Evolutionary conservation across 2,113 vertebrate genomes (phyloP).

Genomic region (Eptesicus fuscus): DNA sequence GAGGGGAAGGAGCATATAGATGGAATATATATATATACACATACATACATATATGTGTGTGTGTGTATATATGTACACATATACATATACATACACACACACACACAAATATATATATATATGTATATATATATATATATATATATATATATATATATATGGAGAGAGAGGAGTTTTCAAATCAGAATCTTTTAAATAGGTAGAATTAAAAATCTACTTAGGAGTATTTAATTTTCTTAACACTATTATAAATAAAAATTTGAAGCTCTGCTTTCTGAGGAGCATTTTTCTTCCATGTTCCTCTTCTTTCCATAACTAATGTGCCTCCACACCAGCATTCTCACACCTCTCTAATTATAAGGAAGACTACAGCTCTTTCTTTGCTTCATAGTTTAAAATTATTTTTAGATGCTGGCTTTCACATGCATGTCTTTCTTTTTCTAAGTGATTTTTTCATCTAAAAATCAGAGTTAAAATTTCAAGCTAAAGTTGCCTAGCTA

Average conservation of each 20-base stretch:
- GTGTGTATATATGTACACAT: too few relatives aligned
- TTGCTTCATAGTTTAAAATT: conserved; percentile 53
- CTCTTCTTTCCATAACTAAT: not conserved
- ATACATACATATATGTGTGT: too few relatives aligned
- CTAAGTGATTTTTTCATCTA: conserved; percentile 43
- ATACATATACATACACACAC: too few relatives aligned
- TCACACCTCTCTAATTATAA: conserved; percentile 49
- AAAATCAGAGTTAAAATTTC: conserved; percentile 53
- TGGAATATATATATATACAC: too few relatives aligned
- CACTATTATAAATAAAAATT: not conserved
- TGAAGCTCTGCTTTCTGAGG: not conserved
- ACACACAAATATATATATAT: too few relatives aligned
- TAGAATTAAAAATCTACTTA: not conserved
- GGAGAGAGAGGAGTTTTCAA: not conserved
- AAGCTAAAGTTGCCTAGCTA: conserved; percentile 43
- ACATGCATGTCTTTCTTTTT: conserved; percentile 41
- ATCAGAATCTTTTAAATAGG: not conserved
- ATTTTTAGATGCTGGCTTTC: conserved; percentile 63
- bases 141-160: too few relatives aligned
- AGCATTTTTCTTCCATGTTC: not conserved
- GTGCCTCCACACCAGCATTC: not conserved
- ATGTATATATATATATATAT: too few relatives aligned
- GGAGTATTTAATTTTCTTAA: not conserved
- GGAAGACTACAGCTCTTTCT: conserved; percentile 31
- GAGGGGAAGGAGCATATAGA: too few relatives aligned